Evolutionary conservation across 2,797 vertebrate genomes (phyloP), one percentile per base, ranked within the genome.

Genomic region (Nannoperca obscura): DNA sequence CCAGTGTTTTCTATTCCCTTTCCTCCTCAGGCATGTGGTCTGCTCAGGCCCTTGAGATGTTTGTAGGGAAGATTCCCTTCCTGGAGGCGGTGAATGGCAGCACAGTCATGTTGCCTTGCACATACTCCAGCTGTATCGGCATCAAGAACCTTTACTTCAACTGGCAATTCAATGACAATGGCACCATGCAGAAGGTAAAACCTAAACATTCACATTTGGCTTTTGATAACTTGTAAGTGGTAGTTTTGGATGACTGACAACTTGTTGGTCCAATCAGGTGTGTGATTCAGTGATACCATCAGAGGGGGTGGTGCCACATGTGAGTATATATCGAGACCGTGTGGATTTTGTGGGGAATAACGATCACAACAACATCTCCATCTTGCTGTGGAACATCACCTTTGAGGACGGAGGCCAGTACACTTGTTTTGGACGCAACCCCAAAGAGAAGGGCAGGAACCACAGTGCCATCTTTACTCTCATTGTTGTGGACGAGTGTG

Each of bases 391-490:
- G 75, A 89, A 92, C 5, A 94, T 98, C 90, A 98, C 98, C 50
- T 99, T 99, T 53, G 96, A 96, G 0, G 97, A 99, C 0, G 95
- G 94, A 0, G 98, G 98, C 47, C 82, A 93, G 27, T 99, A 98
- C 88, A 98, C 94, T 1, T 99, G 98, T 81, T 94, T 94, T 0
- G 98, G 97, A 87, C 95, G 85, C 88, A 99, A 99, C 92, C 97
- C 95, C 81, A 97, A 94, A 92, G 98, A 99, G 92, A 97, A 88
- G 83, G 54, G 88, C 0, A 93, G 85, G 11, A 90, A 96, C 88
- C 96, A 97, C 94, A 97, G 95, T 0, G 96, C 97, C 80, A 93
- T 95, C 85, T 95, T 98, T 86, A 73, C 88, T 61, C 97, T 99
- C 46, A 92, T 93, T 0, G 98, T 99, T 59, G 97, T 98, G 17